Conservation (phyloP, 2,888 invertebrate genomes). For the Hyles lineata region DNA sequence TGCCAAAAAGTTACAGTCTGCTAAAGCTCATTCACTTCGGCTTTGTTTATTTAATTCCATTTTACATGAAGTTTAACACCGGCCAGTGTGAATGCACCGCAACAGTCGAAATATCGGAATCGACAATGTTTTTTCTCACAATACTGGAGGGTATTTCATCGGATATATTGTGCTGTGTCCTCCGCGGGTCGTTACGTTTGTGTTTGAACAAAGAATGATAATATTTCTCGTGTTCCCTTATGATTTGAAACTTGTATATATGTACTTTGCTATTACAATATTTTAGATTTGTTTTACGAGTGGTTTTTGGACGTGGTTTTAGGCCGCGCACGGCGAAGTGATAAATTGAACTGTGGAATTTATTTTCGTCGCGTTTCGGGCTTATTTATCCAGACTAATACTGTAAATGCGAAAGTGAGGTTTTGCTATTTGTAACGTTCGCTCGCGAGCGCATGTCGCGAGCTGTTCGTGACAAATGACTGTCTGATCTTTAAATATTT, state of each 20-base stretch:
- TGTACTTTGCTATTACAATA: conserved; percentile 14
- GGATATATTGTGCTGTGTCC: conserved; percentile 17
- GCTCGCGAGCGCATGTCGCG: not conserved
- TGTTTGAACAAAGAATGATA: conserved; percentile 27
- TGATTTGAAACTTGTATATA: conserved; percentile 17
- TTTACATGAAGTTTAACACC: not conserved
- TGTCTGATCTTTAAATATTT: conserved; percentile 6
- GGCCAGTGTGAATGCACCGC: not conserved
- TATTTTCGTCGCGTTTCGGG: not conserved
- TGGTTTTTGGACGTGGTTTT: conserved; percentile 2
- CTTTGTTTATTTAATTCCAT: not conserved
- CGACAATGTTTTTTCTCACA: conserved; percentile 12
- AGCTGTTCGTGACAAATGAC: not conserved
- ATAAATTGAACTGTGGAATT: conserved; percentile 9
- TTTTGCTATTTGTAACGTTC: not conserved
- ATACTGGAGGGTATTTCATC: conserved; percentile 18
- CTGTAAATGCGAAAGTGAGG: conserved; percentile 5
- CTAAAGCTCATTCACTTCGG: too few relatives aligned
- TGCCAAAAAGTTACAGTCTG: too few relatives aligned
- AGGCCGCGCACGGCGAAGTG: not conserved
- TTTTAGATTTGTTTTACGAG: conserved; percentile 12
- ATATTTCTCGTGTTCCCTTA: conserved; percentile 15
- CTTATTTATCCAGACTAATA: not conserved
- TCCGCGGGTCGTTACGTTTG: conserved; percentile 18
- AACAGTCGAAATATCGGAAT: conserved; percentile 8